Evolutionary conservation across 2,888 invertebrate genomes (phyloP), one percentile per base, ranked within the genome.

Genomic region (Dusona sp.): DNA sequence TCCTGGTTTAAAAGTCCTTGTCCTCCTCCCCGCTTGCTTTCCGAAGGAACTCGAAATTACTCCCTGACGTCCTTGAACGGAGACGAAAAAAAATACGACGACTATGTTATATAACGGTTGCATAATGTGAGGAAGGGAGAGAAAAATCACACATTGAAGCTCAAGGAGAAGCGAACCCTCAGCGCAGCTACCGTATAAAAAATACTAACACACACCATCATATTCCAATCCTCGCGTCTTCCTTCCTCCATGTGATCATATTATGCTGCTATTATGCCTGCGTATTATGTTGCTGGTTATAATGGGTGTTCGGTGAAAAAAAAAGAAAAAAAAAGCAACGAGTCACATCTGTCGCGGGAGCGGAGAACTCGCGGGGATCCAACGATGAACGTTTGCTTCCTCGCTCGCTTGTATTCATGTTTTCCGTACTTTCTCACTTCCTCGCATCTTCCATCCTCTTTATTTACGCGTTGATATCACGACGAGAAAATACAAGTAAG

Each of bases 241-340:
- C 83, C 79, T 80, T 67, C 36, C 65, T 83, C 68, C 29, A 73
- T 73, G 67, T 68, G 85, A 75, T 68, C 84, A 85, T 79, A 88
- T 86, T 85, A 86, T 78, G 86, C 86, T 45, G 82, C 79, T 82
- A 88, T 88, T 88, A 88, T 85, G 84, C 84, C 68, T 81, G 87
- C 82, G 82, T 84, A 86, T 86, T 88, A 86, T 86, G 86, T 79
- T 75, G 83, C 82, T 80, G 74, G 79, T 84, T 84, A 84, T 88
- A 87, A 88, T 87, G 82, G 79, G 48, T 51, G 73, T 78, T 83
- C 75, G 57, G 45, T 36, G 33, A 16, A 45, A 33, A 79, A 45
- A 68, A 54, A 83, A 85, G 75, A 88, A 57, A 72, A 84, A 86
- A 88, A 57, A 72, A 78, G 68, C 74, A 54, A 51, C 88, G 83